Evolutionary conservation across 2,797 vertebrate species (phyloP).

Genomic region (Acridotheres tristis): DNA sequence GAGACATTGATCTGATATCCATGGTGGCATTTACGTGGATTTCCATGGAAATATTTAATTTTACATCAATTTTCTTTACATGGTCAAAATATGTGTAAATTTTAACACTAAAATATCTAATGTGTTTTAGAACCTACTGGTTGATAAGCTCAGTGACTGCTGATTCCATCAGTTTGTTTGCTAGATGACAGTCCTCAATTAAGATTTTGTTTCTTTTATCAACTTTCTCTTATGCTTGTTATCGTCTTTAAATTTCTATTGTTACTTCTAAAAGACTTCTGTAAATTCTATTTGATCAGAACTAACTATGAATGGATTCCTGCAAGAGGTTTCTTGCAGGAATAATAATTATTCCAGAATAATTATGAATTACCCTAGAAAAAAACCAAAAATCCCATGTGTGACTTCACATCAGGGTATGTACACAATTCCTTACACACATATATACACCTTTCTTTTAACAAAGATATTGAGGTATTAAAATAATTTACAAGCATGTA

Average conservation of each 20-base stretch:
- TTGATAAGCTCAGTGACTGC: background rate
- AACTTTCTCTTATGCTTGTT: background rate
- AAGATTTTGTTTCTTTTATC: background rate
- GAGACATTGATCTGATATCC: background rate
- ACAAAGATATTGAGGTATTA: background rate
- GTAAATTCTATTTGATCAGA: background rate
- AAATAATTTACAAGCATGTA: background rate
- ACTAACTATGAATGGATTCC: background rate
- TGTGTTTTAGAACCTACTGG: background rate
- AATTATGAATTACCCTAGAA: background rate
- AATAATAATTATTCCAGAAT: background rate
- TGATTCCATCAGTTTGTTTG: background rate
- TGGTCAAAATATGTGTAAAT: background rate
- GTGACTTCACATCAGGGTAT: background rate
- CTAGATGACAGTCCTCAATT: background rate
- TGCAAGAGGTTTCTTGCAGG: background rate
- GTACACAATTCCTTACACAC: background rate
- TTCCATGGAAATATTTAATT: background rate
- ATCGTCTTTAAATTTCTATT: background rate
- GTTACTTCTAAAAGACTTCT: background rate
- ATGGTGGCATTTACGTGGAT: background rate
- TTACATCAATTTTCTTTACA: background rate
- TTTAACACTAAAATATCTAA: background rate
- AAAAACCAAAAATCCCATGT: background rate
- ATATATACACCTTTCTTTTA: background rate